Evolutionary conservation across 1,140 invertebrate species (phyloP).

Genomic region (Lysiphlebus fabarum): DNA sequence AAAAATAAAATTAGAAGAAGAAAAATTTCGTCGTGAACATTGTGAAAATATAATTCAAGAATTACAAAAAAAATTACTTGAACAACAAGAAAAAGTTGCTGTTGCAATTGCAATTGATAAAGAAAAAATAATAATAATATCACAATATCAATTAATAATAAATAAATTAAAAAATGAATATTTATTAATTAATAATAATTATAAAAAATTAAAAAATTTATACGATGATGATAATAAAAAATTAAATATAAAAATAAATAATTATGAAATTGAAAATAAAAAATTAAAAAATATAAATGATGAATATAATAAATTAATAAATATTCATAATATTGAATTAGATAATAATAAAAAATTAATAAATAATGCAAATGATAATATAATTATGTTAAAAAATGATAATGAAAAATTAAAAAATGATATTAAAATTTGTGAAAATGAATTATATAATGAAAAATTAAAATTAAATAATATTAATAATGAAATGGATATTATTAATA

Average conservation of each 20-base stretch:
- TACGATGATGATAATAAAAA: slow-evolving; percentile 44
- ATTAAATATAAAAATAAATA: slow-evolving; percentile 39
- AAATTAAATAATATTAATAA: slow-evolving; percentile 43
- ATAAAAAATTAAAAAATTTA: slow-evolving; percentile 39
- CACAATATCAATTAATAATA: slow-evolving; percentile 61
- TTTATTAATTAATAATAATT: slow-evolving; percentile 49
- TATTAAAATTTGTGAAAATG: slow-evolving; percentile 40
- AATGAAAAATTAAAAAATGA: slow-evolving; percentile 44
- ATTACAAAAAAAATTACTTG: slow-evolving; percentile 67
- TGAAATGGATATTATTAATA: slow-evolving; percentile 55
- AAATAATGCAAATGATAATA: slow-evolving; percentile 42
- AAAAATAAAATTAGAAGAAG: slow-evolving; percentile 8
- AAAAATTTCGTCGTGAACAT: slow-evolving; percentile 58
- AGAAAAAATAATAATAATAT: slow-evolving; percentile 68
- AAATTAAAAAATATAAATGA: slow-evolving; percentile 59
- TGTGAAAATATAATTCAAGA: slow-evolving; percentile 74
- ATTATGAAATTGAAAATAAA: slow-evolving; percentile 23
- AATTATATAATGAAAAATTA: slow-evolving; percentile 46
- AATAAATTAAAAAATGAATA: slow-evolving; percentile 52
- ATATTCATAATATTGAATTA: slow-evolving; percentile 46
- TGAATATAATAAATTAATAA: slow-evolving; percentile 58
- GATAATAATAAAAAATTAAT: slow-evolving; percentile 47
- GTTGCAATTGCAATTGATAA: slow-evolving; percentile 73
- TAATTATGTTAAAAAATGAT: slow-evolving; percentile 41
- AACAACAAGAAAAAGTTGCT: slow-evolving; percentile 73